These are phyloP conservation scores for Cyclophora punctaria DNA, from an alignment of 2,888 invertebrate species.

Conservation along the genomic window DNA sequence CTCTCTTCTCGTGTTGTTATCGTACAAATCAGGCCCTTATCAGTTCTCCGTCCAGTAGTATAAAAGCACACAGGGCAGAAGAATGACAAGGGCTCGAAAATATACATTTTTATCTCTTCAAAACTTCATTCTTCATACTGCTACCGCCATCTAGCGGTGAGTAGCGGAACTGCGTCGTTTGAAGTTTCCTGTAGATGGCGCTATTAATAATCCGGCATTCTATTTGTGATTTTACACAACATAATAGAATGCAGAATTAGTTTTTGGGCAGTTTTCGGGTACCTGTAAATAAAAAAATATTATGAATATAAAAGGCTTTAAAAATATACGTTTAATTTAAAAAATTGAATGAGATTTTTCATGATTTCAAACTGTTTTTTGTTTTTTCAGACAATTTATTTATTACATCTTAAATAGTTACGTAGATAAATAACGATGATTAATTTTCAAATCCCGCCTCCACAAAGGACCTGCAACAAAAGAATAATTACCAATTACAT, in stretches of 20 bases:
- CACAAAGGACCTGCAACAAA: constrained; percentile 36
- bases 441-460: neutral
- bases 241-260: constrained; percentile 36
- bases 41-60: constrained; percentile 99
- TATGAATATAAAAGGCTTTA: too few species aligned
- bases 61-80: constrained; percentile 86
- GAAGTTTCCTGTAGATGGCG: constrained; percentile 21
- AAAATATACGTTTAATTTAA: too few species aligned
- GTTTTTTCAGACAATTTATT: too few species aligned
- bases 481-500: constrained; percentile 26
- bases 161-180: constrained; percentile 21
- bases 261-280: neutral
- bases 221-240: constrained; percentile 27
- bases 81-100: constrained; percentile 93
- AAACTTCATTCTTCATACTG: neutral
- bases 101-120: constrained; percentile 23
- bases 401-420: too few species aligned
- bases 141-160: constrained; percentile 32
- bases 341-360: too few species aligned
- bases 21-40: constrained; percentile 90
- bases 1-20: constrained; percentile 20
- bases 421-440: neutral
- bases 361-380: too few species aligned
- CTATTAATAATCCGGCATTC: constrained; percentile 34
- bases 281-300: constrained; percentile 7